Evolutionary conservation across 1,140 invertebrate genomes (phyloP), one percentile per base, ranked within the genome.

Genomic region (Druon quercuslanigerum): DNA sequence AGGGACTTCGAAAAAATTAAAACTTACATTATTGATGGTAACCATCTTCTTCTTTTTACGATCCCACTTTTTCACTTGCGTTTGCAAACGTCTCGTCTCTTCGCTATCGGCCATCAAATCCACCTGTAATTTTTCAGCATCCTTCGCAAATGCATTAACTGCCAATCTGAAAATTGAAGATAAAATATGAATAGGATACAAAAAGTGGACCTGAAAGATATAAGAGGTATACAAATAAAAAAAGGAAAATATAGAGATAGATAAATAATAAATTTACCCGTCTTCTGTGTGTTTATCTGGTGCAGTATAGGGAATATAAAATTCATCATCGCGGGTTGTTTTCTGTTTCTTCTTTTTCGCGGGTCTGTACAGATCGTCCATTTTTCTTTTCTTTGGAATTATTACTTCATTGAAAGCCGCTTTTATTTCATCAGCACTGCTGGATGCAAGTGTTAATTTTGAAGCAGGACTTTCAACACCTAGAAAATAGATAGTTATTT

Each of bases 11-110:
- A 51, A 14, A 20, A 51, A 50, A 16, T 72, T 14, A 66, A 50
- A 60, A 79, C 77, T 70, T 88, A 94, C 94, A 71, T 92, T 92
- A 78, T 95, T 93, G 11, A 94, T 90, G 16, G 93, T 92, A n/a
- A 98, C 93, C 94, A 97, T 98, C 90, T 97, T 98, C 93, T 98
- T 98, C 89, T 95, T 95, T 88, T 98, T 98, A 14, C 96, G 93
- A 92, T 98, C 97, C 97, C 97, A 98, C 87, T 94, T 94, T 83
- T 95, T 93, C 20, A 93, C 87, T 51, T 93, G 92, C 0, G 91
- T 92, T 72, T 93, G 93, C 51, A 92, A 90, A 51, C 94, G 92
- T 25, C 93, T 91, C 1, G 92, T 92, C 54, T 94, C 92, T 60
- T 94, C 94, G 80, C 96, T 95, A 89, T 98, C 97, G 25, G 94